A percentile compares a stretch with the other conserved stretches of the same genome.
These are phyloP conservation scores for Scaptomyza pallida DNA, from an alignment of 1,140 invertebrate genomes.

Conservation along the genomic window DNA sequence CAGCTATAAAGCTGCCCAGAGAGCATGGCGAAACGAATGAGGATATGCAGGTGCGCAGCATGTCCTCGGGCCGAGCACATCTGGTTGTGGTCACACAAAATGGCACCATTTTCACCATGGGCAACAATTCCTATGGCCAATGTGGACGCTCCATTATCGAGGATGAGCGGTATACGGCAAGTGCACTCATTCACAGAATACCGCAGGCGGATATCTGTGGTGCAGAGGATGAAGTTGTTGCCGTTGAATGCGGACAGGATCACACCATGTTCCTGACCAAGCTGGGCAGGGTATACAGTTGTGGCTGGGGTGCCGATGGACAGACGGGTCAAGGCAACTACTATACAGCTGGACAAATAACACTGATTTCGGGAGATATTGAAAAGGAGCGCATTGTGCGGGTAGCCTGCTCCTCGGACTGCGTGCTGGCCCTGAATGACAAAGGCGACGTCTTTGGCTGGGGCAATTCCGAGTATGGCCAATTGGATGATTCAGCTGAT, in stretches of 20 bases:
- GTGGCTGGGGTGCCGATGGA: conserved; percentile 97
- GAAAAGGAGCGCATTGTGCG: conserved; percentile 92
- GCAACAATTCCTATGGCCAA: conserved; percentile 97
- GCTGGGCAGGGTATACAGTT: conserved; percentile 92
- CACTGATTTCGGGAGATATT: conserved; percentile 91
- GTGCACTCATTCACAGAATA: conserved; percentile 88
- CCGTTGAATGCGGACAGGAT: conserved; percentile 93
- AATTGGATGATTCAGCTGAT: conserved; percentile 86
- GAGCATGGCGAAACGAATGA: conserved; percentile 84
- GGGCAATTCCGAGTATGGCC: conserved; percentile 98
- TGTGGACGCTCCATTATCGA: conserved; percentile 93
- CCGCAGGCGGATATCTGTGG: conserved; percentile 86
- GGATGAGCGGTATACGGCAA: conserved; percentile 90
- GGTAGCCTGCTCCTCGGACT: conserved; percentile 92
- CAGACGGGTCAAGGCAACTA: conserved; percentile 94
- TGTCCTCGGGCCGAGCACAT: conserved; percentile 95
- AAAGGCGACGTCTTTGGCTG: conserved; percentile 97
- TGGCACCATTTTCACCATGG: conserved; percentile 92
- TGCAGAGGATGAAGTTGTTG: conserved; percentile 87
- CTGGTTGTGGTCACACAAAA: conserved; percentile 91
- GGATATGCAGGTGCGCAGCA: conserved; percentile 72
- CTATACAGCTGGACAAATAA: conserved; percentile 86
- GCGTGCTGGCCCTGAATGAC: conserved; percentile 95
- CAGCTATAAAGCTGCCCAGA: conserved; percentile 90
- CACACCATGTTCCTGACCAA: conserved; percentile 93